phyloP scores from a whole-genome alignment of 2,797 vertebrate genomes.

The Emys orbicularis region DNA sequence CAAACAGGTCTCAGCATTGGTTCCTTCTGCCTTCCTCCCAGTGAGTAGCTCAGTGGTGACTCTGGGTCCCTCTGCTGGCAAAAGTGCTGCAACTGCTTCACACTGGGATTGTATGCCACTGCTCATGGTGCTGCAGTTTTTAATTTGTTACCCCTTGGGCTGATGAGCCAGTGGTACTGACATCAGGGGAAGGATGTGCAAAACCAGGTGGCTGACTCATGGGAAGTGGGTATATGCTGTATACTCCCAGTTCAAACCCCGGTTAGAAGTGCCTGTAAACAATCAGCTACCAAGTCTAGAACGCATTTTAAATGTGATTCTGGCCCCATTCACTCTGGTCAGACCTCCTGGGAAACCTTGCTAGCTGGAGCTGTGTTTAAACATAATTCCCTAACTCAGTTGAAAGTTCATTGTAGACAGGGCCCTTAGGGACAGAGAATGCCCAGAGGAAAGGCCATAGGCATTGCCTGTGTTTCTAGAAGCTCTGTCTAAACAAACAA shows the following conservation, averaged over 20 bases:
- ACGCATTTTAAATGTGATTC: neutral
- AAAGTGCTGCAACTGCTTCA: neutral
- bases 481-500: neutral
- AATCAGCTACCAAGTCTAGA: neutral
- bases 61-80: fast-evolving
- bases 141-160: neutral
- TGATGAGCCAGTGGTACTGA: fast-evolving
- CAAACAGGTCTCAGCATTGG: no score
- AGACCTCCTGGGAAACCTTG: neutral
- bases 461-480: constrained; percentile 26
- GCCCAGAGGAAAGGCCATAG: neutral
- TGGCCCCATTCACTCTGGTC: neutral
- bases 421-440: neutral
- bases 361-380: neutral
- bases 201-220: neutral
- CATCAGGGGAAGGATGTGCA: neutral
- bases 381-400: neutral
- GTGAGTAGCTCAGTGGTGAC: neutral
- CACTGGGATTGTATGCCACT: neutral
- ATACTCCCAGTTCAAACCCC: neutral
- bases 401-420: neutral
- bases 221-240: fast-evolving
- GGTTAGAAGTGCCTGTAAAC: neutral
- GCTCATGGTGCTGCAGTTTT: neutral
- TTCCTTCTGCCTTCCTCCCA: neutral